Percentiles rank a stretch among this genome's conserved stretches.
Evolutionary conservation across 2,113 vertebrate species (phyloP).

Genomic region (Euleptes europaea): DNA sequence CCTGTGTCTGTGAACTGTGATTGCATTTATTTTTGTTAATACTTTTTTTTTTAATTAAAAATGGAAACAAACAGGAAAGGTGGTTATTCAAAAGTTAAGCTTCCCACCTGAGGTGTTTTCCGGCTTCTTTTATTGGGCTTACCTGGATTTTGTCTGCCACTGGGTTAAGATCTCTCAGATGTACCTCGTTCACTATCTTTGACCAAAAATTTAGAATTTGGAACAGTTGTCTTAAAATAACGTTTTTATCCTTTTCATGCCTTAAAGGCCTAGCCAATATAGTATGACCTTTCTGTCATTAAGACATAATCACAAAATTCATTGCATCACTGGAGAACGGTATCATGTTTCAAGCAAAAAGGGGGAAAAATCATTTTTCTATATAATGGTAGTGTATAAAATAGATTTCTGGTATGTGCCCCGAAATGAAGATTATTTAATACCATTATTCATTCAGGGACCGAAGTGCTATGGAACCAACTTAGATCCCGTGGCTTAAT

Average conservation of each 20-base stretch:
- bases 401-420: not conserved
- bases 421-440: slow-evolving; percentile 15
- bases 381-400: not conserved
- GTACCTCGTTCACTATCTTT: not conserved
- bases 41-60: too few species aligned
- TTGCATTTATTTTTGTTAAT: too few species aligned
- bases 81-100: not conserved
- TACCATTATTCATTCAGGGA: slow-evolving; percentile 17
- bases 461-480: not conserved
- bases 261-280: not conserved
- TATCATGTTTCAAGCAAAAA: not conserved
- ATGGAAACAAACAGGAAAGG: not conserved
- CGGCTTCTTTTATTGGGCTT: not conserved
- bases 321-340: not conserved
- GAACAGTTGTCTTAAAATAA: not conserved
- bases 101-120: not conserved
- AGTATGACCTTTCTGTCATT: slow-evolving; percentile 31
- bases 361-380: too few species aligned
- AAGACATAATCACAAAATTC: not conserved
- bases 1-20: too few species aligned
- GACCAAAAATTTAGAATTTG: slow-evolving; percentile 29
- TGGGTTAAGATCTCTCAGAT: slow-evolving; percentile 32
- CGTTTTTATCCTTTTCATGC: too few species aligned
- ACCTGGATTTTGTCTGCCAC: slow-evolving; percentile 4
- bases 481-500: not conserved